Base-by-base conservation (phyloP, 2,888 invertebrate genomes). In the Julus scandinavius region DNA sequence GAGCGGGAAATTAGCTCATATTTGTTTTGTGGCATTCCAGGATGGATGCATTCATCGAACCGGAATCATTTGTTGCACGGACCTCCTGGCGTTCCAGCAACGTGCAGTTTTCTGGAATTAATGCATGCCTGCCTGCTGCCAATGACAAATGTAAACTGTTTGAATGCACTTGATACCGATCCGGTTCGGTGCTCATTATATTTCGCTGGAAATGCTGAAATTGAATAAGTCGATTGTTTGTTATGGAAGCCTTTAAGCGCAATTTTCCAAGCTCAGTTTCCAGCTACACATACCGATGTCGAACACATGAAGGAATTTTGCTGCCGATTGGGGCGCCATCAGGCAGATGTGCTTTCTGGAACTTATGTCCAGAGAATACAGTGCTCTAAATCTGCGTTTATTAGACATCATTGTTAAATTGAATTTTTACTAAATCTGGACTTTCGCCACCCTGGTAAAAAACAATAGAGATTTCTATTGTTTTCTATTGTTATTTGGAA, bases 151-250 rank as follows among this genome's bases (percentile, higher is more conserved):
- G 72, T 20, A 72, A 72, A 72, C 72, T 72, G 29, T 72, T 72
- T 72, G 72, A 72, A 29, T 6, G 72, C 72, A 72, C 72, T 29
- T 72, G 72, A 72, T 72, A 29, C 72, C 72, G 72, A 20, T 72
- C 9, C 29, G 72, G 29, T 72, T 72, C 72, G 72, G 72, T 72
- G 72, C 72, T 20, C 72, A 72, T 72, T 72, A 72, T 72, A 20
- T n/a, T n/a, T 20, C 72, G 72, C n/a, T 72, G 72, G 20, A 20
- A 72, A 72, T 20, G 72, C 20, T 72, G 29, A 72, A 72, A 72
- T 72, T 72, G 72, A 72, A 72, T 72, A 72, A 72, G 72, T 72
- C 72, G 72, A 72, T 72, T 72, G 72, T 72, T 72, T 72, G 72
- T 72, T 29, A 9, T 72, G 72, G 11, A 63, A 63, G 63, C 63